Base-by-base conservation (phyloP, 2,797 vertebrate genomes). In the Podarcis lilfordi region DNA sequence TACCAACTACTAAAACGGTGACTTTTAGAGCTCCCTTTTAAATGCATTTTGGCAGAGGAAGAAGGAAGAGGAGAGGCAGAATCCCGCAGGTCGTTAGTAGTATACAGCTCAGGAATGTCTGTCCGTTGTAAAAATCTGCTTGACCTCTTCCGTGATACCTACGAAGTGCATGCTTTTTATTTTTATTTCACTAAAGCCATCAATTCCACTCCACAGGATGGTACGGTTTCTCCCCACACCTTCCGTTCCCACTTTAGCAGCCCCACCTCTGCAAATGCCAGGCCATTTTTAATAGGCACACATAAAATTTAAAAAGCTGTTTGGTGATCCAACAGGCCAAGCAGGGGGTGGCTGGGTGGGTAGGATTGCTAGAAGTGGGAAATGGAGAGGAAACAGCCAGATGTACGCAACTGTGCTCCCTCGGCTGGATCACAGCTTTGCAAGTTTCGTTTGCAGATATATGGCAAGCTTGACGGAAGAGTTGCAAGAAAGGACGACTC, bases 301-400 rank as follows among this genome's bases (percentile, higher is more conserved):
- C 59, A 76, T 86, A 82, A 89, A 86, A 13, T 89, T 89, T 85
- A 82, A 77, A 85, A 82, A 74, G 79, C 72, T 68, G 78, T 82
- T 89, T 85, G 43, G 78, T 81, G 83, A 85, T 85, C 78, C 78
- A 85, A 37, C 59, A 76, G 88, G 59, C 71, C 40, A 77, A 55
- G 61, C 69, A 32, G 35, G 84, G 27, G 40, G 82, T 40, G 27
- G 40, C 75, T 59, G 83, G 78, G 29, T 17, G 50, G 27, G 19
- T 85, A 71, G 84, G 71, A 81, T 85, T 29, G 8, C 59, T 66
- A 43, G 85, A 55, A 81, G 59, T 55, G 71, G 55, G 83, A n/a
- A 81, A 85, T 37, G 8, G 74, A 81, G 40, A 81, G 84, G 43
- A 86, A 85, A 66, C 32, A n/a, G 59, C 59, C 71, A 85, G 55